phyloP scores from a whole-genome alignment of 2,113 vertebrate species.

The Pteropus alecto region DNA sequence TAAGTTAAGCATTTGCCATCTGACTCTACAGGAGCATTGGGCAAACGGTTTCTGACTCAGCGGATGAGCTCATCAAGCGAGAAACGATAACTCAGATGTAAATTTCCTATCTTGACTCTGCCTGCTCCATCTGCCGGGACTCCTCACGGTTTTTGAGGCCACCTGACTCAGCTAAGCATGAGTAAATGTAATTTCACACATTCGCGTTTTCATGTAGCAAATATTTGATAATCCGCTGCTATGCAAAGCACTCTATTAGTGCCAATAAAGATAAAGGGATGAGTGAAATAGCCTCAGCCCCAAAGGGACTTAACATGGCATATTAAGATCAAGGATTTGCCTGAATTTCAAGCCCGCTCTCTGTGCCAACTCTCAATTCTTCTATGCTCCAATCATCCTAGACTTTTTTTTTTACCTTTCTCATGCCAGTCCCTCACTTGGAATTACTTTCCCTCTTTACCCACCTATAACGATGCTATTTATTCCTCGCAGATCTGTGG shows the following conservation, averaged over 20 bases:
- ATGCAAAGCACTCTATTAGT: background rate
- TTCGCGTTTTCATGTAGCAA: background rate
- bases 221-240: slow-evolving; percentile 20
- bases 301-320: background rate
- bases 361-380: background rate
- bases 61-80: slow-evolving; percentile 2
- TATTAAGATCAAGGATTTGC: background rate
- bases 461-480: too few species aligned
- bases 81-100: background rate
- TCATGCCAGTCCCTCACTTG: too few species aligned
- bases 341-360: background rate
- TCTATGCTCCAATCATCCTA: background rate
- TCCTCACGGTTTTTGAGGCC: background rate
- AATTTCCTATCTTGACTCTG: background rate
- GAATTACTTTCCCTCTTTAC: too few species aligned
- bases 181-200: background rate
- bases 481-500: too few species aligned
- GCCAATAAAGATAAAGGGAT: background rate
- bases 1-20: slow-evolving; percentile 25
- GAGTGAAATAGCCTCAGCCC: background rate
- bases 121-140: background rate
- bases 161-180: slow-evolving; percentile 31
- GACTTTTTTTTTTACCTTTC: background rate
- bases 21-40: background rate
- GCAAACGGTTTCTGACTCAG: slow-evolving; percentile 50